phyloP scores from a whole-genome alignment of 1,140 invertebrate species.

The Trichoplusia ni region DNA sequence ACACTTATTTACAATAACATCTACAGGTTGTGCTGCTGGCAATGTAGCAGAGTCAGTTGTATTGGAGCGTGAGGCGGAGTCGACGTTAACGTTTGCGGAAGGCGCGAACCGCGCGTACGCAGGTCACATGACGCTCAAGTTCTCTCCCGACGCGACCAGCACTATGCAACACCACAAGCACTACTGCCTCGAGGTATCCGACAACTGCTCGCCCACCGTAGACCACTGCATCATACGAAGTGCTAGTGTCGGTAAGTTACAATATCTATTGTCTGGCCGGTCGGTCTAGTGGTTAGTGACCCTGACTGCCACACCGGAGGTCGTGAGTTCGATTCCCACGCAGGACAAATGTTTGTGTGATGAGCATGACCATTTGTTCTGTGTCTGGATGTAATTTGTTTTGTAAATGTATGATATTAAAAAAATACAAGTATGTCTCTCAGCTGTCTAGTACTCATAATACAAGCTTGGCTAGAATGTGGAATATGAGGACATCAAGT shows the following conservation, averaged over 20 bases:
- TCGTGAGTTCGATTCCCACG: too few species aligned
- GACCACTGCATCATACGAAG: slow-evolving; percentile 98
- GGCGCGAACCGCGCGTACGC: slow-evolving; percentile 96
- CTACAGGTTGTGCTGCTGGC: slow-evolving; percentile 88
- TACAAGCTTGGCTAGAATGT: too few species aligned
- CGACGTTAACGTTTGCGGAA: slow-evolving; percentile 97
- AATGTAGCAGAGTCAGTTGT: slow-evolving; percentile 98
- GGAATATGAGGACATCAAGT: too few species aligned
- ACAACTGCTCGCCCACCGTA: slow-evolving; percentile 97
- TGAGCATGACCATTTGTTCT: too few species aligned
- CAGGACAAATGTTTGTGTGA: too few species aligned
- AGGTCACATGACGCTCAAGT: slow-evolving; percentile 97
- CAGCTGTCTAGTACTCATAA: too few species aligned
- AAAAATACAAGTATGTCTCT: too few species aligned
- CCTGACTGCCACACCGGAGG: too few species aligned
- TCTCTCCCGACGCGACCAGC: slow-evolving; percentile 96
- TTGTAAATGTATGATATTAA: too few species aligned
- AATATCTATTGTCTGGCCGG: too few species aligned
- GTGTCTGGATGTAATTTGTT: too few species aligned
- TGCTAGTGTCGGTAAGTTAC: slow-evolving; percentile 93
- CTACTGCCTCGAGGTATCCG: slow-evolving; percentile 97
- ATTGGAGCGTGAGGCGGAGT: slow-evolving; percentile 95
- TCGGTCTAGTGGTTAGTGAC: too few species aligned
- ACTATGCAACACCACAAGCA: slow-evolving; percentile 98
- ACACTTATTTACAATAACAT: not conserved